Evolutionary conservation across 2,113 vertebrate genomes (phyloP).

Genomic region (Lagopus muta): DNA sequence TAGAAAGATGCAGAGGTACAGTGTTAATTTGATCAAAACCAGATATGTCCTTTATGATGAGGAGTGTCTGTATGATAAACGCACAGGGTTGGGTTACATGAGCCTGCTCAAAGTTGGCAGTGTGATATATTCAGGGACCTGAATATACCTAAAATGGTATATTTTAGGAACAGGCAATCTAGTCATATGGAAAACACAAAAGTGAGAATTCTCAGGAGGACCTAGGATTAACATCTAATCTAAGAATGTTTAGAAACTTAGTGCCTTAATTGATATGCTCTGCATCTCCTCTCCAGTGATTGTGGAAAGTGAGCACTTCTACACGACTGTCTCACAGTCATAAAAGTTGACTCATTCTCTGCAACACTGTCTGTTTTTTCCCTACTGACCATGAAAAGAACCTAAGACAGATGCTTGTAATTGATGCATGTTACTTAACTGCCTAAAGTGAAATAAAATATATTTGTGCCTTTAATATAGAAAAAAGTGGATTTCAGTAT

Average conservation of each 20-base stretch:
- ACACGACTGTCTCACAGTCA: neutral
- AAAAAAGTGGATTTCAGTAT: neutral
- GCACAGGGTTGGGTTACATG: accelerated
- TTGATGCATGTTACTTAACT: neutral
- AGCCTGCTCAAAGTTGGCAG: neutral
- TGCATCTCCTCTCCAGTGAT: neutral
- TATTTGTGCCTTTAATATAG: neutral
- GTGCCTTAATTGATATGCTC: neutral
- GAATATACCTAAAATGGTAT: neutral
- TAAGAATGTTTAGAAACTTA: neutral
- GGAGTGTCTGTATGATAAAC: neutral
- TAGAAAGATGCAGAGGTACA: neutral
- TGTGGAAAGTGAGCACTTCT: neutral
- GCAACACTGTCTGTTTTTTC: accelerated
- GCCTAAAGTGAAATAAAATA: neutral
- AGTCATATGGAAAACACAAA: neutral
- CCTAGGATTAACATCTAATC: neutral
- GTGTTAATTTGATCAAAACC: neutral
- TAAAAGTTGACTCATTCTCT: neutral
- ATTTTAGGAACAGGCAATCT: neutral
- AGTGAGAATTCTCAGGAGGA: neutral
- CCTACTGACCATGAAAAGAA: accelerated
- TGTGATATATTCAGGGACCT: neutral
- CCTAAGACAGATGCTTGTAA: neutral
- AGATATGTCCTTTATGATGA: neutral